These are phyloP conservation scores for Lepetodrilus schrolli DNA, from an alignment of 2,888 invertebrate species.

Conservation along the genomic window DNA sequence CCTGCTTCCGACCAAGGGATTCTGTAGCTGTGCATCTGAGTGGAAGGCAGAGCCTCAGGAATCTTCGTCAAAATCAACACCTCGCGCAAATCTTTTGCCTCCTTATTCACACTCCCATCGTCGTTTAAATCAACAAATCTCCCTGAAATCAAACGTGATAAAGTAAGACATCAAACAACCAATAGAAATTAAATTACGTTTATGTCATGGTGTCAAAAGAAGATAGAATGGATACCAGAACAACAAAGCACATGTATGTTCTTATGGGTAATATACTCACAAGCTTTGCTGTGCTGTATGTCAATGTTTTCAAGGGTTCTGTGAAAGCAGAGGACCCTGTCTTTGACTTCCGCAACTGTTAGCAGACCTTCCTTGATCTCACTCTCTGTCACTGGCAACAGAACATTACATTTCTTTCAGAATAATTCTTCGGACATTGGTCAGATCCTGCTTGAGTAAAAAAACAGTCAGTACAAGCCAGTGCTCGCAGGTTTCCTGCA, in stretches of 20 bases:
- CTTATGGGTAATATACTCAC: too few relatives aligned
- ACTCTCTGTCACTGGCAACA: conserved; percentile 57
- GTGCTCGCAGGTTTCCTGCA: too few relatives aligned
- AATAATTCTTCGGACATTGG: too few relatives aligned
- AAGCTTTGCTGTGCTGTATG: conserved; percentile 47
- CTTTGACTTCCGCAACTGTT: conserved; percentile 37
- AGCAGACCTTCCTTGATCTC: conserved; percentile 55
- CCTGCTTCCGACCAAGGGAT: conserved; percentile 49
- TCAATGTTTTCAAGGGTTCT: conserved; percentile 53
- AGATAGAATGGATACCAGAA: too few relatives aligned
- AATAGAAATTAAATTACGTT: too few relatives aligned
- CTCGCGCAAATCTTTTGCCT: conserved; percentile 52
- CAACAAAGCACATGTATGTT: too few relatives aligned
- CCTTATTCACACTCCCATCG: conserved; percentile 48
- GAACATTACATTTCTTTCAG: too few relatives aligned
- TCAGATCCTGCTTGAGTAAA: too few relatives aligned
- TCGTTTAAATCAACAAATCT: conserved; percentile 55
- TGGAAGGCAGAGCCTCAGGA: conserved; percentile 39
- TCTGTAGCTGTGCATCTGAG: conserved; percentile 45
- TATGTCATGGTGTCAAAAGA: too few relatives aligned
- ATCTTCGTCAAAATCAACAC: conserved; percentile 48
- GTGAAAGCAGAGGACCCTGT: conserved; percentile 52
- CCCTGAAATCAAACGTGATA: too few relatives aligned
- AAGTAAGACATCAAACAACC: too few relatives aligned
- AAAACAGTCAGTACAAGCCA: conserved; percentile 9